A percentile compares a stretch with the other conserved stretches of the same genome.
Evolutionary conservation across 2,888 invertebrate species (phyloP).

Genomic region (Drosophila fungiperda): DNA sequence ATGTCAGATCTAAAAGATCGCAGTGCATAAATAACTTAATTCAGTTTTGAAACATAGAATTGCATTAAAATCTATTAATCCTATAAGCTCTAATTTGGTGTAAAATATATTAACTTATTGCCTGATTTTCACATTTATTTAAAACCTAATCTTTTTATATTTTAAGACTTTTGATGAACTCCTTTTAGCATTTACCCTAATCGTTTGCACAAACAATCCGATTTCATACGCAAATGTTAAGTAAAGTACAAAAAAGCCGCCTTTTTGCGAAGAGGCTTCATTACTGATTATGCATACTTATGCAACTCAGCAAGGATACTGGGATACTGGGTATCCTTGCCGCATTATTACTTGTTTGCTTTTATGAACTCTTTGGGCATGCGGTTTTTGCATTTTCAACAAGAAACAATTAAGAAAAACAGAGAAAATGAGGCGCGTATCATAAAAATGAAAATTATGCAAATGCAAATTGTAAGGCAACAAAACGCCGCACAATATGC

Average conservation of each 20-base stretch:
- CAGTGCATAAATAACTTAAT: too few species aligned
- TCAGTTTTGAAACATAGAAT: too few species aligned
- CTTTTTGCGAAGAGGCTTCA: background rate
- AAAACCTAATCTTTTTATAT: background rate
- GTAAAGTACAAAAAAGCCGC: background rate
- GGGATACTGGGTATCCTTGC: background rate
- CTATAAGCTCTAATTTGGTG: background rate
- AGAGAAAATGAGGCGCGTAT: constrained; percentile 52
- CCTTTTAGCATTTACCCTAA: background rate
- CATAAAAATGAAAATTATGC: constrained; percentile 73
- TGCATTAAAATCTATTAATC: too few species aligned
- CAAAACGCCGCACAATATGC: constrained; percentile 36
- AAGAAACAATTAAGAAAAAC: constrained; percentile 72
- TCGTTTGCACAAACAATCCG: background rate
- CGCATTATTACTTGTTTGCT: constrained; percentile 9
- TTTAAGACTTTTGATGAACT: background rate
- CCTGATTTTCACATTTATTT: background rate
- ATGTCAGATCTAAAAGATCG: too few species aligned
- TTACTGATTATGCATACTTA: constrained; percentile 6
- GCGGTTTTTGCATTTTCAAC: constrained; percentile 47
- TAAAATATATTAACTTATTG: background rate
- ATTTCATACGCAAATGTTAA: background rate
- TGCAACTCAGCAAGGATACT: background rate
- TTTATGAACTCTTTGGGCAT: constrained; percentile 27
- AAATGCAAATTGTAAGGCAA: constrained; percentile 54